phyloP scores from a whole-genome alignment of 2,797 vertebrate genomes.

The Coracias cyanogaster region DNA sequence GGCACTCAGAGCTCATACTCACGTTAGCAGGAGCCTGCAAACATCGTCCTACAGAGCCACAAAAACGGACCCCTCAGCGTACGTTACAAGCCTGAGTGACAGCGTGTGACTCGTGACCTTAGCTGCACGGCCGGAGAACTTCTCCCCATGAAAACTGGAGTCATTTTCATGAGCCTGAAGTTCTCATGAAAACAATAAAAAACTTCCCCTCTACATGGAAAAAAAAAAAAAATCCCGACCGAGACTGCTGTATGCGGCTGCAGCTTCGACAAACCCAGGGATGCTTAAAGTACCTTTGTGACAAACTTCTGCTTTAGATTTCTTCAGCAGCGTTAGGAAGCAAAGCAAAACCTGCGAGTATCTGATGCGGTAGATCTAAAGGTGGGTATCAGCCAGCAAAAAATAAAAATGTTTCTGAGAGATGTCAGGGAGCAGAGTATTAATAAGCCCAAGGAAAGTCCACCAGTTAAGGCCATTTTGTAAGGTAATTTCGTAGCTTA shows the following conservation, averaged over 20 bases:
- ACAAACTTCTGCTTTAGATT: neutral
- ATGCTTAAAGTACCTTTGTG: neutral
- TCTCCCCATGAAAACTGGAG: conserved; percentile 20
- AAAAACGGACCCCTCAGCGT: conserved; percentile 11
- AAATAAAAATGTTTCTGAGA: neutral
- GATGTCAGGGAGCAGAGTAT: neutral
- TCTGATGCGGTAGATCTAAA: neutral
- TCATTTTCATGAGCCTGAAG: neutral
- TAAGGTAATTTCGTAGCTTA: neutral
- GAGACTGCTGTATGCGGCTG: neutral
- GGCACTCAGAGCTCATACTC: neutral
- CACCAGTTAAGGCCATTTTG: neutral
- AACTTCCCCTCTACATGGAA: neutral
- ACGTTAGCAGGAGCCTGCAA: neutral
- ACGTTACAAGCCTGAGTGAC: conserved; percentile 26
- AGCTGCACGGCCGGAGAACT: neutral
- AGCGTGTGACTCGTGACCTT: neutral
- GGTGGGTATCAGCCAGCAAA: neutral
- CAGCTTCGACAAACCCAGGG: neutral
- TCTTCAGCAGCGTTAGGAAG: neutral
- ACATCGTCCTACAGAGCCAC: conserved; percentile 55
- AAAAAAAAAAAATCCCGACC: neutral
- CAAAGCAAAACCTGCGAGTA: neutral
- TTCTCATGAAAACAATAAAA: neutral
- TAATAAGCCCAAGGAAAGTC: neutral